Evolutionary conservation across 2,888 invertebrate species (phyloP), one percentile per base, ranked within the genome.

Genomic region (Ceriagrion tenellum): DNA sequence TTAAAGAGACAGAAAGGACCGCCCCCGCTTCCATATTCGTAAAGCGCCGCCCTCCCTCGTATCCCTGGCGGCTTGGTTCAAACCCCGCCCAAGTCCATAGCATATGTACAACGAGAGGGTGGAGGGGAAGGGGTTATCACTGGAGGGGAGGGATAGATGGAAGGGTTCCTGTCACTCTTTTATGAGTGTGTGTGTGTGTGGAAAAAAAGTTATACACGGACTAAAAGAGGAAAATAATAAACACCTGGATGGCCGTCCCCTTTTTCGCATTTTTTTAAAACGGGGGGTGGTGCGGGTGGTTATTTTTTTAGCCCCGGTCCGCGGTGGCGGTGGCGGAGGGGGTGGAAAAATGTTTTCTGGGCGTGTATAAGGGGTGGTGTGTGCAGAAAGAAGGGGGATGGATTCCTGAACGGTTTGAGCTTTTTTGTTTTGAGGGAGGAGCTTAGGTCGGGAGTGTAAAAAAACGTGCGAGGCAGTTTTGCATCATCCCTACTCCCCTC

Each of bases 51-150:
- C 93, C 47, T 18, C 74, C 47, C 26, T 23, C 26, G 26, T n/a
- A 35, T 69, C 40, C 63, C 47, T 69, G 74, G 40, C 55, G 35
- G 18, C 69, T 93, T 74, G 93, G 93, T 93, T 93, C 93, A 93
- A 93, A 93, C 93, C 93, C 93, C 93, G 93, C 93, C 93, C 93
- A 47, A 63, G 69, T n/a, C 93, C 93, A 40, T 55, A n/a, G 35
- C 69, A 35, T 81, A 35, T 81, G 35, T 35, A 6, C 81, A 18
- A 18, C 30, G 81, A 35, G 13, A n/a, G 30, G 35, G 13, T 18
- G 35, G 30, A 35, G 35, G 81, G 35, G 81, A 35, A 81, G 26
- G 69, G 81, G 18, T 16, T 23, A 13, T 35, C 26, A 13, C 35
- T 81, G 81, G 81, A 81, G 81, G 81, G 81, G 81, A 81, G 30